phyloP scores from a whole-genome alignment of 2,888 invertebrate genomes.

The Megastigmus dorsalis region DNA sequence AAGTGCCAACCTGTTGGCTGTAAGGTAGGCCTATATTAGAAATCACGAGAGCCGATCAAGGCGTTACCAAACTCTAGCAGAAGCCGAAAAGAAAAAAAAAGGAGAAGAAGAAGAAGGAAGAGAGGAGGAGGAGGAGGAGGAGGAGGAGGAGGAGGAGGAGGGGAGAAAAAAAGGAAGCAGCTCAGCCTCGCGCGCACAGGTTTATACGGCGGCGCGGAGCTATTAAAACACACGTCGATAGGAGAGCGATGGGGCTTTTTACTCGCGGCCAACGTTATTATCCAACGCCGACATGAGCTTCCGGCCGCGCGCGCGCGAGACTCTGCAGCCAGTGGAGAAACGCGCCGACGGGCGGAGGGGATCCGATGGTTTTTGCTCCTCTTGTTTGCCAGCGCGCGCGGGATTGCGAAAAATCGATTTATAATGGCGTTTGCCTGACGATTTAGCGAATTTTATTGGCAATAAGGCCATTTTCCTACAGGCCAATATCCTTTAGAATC shows the following conservation, averaged over 20 bases:
- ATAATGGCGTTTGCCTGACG: no score
- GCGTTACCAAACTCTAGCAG: constrained; percentile 30
- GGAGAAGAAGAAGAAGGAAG: not conserved
- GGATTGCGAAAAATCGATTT: not conserved
- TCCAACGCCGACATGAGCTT: constrained; percentile 6
- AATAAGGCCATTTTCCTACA: no score
- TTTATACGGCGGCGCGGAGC: constrained; percentile 9
- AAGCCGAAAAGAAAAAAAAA: no score
- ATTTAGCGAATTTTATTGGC: no score
- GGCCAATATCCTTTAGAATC: no score
- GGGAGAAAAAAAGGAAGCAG: no score
- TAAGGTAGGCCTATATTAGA: constrained; percentile 10
- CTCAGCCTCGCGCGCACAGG: no score
- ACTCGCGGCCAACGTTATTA: constrained; percentile 18
- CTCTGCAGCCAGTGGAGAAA: no score
- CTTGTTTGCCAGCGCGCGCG: not conserved
- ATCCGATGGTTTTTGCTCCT: not conserved
- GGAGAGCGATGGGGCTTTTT: constrained; percentile 32
- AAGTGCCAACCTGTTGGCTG: constrained; percentile 1
- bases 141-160: not conserved
- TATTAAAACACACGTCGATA: constrained; percentile 31
- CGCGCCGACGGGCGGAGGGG: no score
- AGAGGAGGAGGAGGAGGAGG: not conserved
- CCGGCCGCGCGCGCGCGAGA: constrained; percentile 1
- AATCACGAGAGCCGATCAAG: constrained; percentile 34